A percentile compares a stretch with the other conserved stretches of the same genome.
Evolutionary conservation across 35 echinoderm and acorn worm genomes (phyloP).

Genomic region (Acanthaster planci): DNA sequence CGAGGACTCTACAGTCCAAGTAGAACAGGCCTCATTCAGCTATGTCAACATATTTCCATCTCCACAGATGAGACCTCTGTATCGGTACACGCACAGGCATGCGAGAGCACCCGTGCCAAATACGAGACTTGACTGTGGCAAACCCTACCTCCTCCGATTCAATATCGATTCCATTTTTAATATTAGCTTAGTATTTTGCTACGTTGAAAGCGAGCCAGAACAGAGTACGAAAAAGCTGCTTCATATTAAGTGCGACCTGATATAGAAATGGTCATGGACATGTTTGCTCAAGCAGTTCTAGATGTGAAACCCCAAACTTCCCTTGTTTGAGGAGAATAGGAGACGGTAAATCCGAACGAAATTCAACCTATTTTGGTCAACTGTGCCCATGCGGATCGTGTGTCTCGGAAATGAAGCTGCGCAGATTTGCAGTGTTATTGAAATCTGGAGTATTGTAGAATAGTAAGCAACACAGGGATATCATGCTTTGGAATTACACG

Average conservation of each 20-base stretch:
- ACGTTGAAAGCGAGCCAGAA: neutral
- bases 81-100: too few relatives aligned
- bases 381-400: too few relatives aligned
- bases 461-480: too few relatives aligned
- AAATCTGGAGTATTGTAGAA: too few relatives aligned
- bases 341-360: too few relatives aligned
- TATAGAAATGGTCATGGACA: neutral
- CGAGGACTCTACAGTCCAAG: neutral
- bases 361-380: too few relatives aligned
- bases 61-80: neutral
- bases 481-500: too few relatives aligned
- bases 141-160: neutral
- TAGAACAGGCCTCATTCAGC: constrained; percentile 18
- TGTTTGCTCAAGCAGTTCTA: neutral
- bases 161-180: constrained; percentile 28
- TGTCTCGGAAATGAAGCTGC: too few relatives aligned
- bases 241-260: constrained; percentile 16
- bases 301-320: too few relatives aligned
- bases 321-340: too few relatives aligned
- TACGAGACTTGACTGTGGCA: neutral
- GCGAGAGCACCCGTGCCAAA: neutral
- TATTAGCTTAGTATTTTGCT: constrained; percentile 8
- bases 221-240: neutral
- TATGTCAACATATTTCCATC: constrained; percentile 27
- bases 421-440: too few relatives aligned